Percentiles rank a stretch among this genome's conserved stretches.
These are phyloP conservation scores for Ametastegia equiseti DNA, from an alignment of 2,888 invertebrate species.

Conservation along the genomic window DNA sequence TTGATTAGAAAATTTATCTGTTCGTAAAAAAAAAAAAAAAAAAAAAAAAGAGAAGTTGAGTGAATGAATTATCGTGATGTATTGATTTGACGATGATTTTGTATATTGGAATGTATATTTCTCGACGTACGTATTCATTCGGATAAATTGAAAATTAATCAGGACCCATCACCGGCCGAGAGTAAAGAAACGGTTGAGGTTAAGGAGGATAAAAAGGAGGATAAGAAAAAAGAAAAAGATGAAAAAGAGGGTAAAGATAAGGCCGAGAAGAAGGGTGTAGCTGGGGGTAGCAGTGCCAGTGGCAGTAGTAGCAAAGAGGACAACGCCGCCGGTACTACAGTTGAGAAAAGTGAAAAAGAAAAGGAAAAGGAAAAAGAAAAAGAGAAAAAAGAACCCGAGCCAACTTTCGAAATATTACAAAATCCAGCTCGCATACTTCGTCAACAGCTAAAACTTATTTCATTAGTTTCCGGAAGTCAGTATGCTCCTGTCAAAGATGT, in stretches of 20 bases:
- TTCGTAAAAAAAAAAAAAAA: too few species aligned
- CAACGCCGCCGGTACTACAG: constrained; percentile 73
- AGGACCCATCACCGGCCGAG: constrained; percentile 66
- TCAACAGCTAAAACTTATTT: constrained; percentile 90
- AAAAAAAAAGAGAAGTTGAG: too few species aligned
- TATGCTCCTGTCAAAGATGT: constrained; percentile 95
- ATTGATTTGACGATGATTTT: too few species aligned
- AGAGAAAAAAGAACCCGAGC: constrained; percentile 91
- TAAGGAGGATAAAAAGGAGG: constrained; percentile 73
- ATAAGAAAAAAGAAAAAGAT: constrained; percentile 76
- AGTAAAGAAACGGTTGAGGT: constrained; percentile 68
- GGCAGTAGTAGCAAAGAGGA: constrained; percentile 67
- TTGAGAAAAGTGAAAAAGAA: constrained; percentile 72
- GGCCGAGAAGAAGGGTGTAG: constrained; percentile 76
- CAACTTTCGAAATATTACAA: constrained; percentile 91
- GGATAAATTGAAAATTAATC: not conserved
- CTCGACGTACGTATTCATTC: too few species aligned
- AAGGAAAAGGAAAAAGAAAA: constrained; percentile 77
- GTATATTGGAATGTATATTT: too few species aligned
- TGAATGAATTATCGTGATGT: too few species aligned
- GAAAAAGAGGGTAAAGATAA: constrained; percentile 76
- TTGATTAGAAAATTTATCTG: too few species aligned
- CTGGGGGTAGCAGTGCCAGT: constrained; percentile 64
- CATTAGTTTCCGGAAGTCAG: constrained; percentile 87
- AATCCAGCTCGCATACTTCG: constrained; percentile 98